Conservation (phyloP, 2,888 invertebrate genomes). For the Aphidoletes aphidimyza region DNA sequence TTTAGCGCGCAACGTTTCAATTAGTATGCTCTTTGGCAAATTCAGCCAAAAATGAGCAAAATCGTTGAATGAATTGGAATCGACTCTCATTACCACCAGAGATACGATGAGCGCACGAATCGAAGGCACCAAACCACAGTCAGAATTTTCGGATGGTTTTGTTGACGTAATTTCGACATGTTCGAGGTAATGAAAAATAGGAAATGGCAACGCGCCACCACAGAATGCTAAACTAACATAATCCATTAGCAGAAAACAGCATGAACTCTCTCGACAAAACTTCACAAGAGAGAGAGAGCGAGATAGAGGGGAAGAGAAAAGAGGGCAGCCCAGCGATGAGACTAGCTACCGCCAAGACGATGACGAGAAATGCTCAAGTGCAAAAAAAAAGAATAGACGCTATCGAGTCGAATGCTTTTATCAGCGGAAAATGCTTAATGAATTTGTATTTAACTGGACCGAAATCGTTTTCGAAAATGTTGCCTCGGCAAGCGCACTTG, state of each 20-base stretch:
- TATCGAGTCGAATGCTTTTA: slow-evolving; percentile 27
- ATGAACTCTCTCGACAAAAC: background rate
- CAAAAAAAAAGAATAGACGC: background rate
- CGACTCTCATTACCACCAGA: background rate
- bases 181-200: background rate
- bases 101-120: no score
- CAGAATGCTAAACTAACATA: slow-evolving; percentile 22
- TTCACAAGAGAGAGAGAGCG: no score
- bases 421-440: slow-evolving; percentile 47
- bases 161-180: background rate
- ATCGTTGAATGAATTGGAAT: background rate
- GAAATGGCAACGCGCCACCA: slow-evolving; percentile 9
- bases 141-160: no score
- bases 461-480: background rate
- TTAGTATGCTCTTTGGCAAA: slow-evolving; percentile 34
- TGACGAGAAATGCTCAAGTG: background rate
- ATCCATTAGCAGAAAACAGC: slow-evolving; percentile 19
- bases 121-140: no score
- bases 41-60: background rate
- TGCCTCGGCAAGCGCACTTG: background rate
- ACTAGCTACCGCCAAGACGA: background rate
- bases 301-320: background rate
- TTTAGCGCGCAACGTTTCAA: background rate
- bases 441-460: slow-evolving; percentile 52
- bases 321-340: background rate